A percentile compares a stretch with the other conserved stretches of the same genome.
These are phyloP conservation scores for Scaptomyza caliginosa DNA, from an alignment of 2,888 invertebrate species.

Conservation along the genomic window DNA sequence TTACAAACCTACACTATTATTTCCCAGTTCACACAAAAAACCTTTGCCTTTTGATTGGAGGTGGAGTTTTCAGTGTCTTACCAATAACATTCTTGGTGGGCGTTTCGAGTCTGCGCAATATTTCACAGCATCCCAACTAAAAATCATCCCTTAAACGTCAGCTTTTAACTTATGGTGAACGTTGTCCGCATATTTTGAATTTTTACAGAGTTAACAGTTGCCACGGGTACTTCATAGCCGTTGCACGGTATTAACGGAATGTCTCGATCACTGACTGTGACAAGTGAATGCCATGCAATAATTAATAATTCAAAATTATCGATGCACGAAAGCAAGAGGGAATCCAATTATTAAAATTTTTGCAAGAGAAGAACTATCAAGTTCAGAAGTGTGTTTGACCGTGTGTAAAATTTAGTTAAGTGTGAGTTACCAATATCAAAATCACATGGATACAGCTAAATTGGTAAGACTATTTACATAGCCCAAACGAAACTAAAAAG, in stretches of 20 bases:
- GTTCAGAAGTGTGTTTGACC: conserved; percentile 36
- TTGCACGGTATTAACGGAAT: conserved; percentile 63
- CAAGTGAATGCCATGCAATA: conserved; percentile 51
- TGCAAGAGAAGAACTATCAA: conserved; percentile 34
- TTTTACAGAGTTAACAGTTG: conserved; percentile 51
- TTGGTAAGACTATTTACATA: conserved; percentile 76
- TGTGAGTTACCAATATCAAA: conserved; percentile 31
- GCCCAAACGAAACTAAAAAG: neutral
- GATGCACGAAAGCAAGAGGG: conserved; percentile 53
- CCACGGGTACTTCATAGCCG: conserved; percentile 58
- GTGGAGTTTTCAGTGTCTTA: neutral
- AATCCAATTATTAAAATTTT: conserved; percentile 59
- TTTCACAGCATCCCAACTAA: conserved; percentile 50
- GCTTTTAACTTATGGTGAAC: conserved; percentile 30
- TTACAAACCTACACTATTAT: neutral
- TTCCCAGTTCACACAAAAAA: neutral
- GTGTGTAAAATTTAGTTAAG: conserved; percentile 17
- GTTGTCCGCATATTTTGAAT: conserved; percentile 23
- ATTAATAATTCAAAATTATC: conserved; percentile 72
- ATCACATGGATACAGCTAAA: conserved; percentile 74
- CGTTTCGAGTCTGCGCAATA: conserved; percentile 70
- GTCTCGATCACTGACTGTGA: conserved; percentile 39
- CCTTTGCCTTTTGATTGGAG: conserved; percentile 36
- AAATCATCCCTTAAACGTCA: conserved; percentile 47
- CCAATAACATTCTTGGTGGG: conserved; percentile 60